Conservation (phyloP, 2,113 vertebrate genomes). For the Chunga burmeisteri region DNA sequence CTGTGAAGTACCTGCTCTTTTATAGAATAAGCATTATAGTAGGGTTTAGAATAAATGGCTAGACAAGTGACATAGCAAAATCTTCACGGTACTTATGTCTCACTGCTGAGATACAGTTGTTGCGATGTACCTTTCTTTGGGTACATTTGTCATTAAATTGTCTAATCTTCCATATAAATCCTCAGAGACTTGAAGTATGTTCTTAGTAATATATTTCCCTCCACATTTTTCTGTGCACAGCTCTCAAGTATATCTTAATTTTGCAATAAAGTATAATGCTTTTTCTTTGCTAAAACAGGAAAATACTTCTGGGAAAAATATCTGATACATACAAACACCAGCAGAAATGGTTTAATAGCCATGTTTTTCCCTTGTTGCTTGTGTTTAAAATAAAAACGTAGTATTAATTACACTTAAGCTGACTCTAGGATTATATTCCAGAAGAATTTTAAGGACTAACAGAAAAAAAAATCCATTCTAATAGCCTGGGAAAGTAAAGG, state of each 20-base stretch:
- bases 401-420: conserved; percentile 76
- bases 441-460: conserved; percentile 69
- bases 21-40: not conserved
- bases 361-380: conserved; percentile 20
- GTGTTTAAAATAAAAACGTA: conserved; percentile 57
- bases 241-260: not conserved
- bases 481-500: conserved; percentile 74
- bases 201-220: not conserved
- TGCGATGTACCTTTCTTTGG: not conserved
- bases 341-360: not conserved
- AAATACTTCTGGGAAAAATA: not conserved
- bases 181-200: not conserved
- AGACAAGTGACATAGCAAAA: not conserved
- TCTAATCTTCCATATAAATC: not conserved
- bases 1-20: not conserved
- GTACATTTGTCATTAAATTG: not conserved
- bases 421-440: conserved; percentile 68
- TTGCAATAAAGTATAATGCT: not conserved
- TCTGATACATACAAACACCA: not conserved
- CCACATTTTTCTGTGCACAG: not conserved
- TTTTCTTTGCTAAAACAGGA: not conserved
- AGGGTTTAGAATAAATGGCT: not conserved
- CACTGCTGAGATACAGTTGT: not conserved
- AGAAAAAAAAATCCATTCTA: conserved; percentile 50
- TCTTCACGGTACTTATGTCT: not conserved